These are phyloP conservation scores for Aplysina aerophoba DNA, from an alignment of 37 sponge, comb jelly and placozoan genomes.

Conservation along the genomic window DNA sequence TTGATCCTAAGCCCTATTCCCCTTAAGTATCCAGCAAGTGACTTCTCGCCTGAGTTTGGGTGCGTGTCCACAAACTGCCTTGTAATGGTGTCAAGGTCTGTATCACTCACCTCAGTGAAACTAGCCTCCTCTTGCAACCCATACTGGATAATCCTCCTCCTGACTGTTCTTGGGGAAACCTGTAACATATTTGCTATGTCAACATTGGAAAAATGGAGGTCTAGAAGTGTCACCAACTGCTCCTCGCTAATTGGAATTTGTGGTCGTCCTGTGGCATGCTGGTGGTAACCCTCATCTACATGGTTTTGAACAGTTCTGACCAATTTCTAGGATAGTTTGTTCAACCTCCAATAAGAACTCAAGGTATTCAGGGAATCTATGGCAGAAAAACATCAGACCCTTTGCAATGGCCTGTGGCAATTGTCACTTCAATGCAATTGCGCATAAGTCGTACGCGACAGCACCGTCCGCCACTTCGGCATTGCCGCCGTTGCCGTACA, in stretches of 20 bases:
- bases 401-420: too few species aligned
- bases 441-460: too few species aligned
- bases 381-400: too few species aligned
- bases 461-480: too few species aligned
- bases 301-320: not conserved
- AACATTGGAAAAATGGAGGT: conserved; percentile 12
- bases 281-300: not conserved
- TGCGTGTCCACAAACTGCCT: conserved; percentile 28
- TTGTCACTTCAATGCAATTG: too few species aligned
- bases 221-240: conserved; percentile 17
- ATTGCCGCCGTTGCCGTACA: too few species aligned
- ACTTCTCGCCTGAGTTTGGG: conserved; percentile 33
- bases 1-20: conserved; percentile 18
- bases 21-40: conserved; percentile 35
- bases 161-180: conserved; percentile 37
- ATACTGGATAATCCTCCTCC: conserved; percentile 36
- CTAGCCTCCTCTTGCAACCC: conserved; percentile 15
- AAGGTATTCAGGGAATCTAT: too few species aligned
- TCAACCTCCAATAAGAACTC: conserved; percentile 5
- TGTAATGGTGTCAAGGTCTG: conserved; percentile 29
- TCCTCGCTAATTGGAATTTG: conserved; percentile 32
- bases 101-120: conserved; percentile 19
- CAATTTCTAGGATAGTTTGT: conserved; percentile 6
- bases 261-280: conserved; percentile 27
- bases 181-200: conserved; percentile 29